A percentile compares a stretch with the other conserved stretches of the same genome.
Evolutionary conservation across 2,797 vertebrate genomes (phyloP).

Genomic region (Peromyscus nudipes): DNA sequence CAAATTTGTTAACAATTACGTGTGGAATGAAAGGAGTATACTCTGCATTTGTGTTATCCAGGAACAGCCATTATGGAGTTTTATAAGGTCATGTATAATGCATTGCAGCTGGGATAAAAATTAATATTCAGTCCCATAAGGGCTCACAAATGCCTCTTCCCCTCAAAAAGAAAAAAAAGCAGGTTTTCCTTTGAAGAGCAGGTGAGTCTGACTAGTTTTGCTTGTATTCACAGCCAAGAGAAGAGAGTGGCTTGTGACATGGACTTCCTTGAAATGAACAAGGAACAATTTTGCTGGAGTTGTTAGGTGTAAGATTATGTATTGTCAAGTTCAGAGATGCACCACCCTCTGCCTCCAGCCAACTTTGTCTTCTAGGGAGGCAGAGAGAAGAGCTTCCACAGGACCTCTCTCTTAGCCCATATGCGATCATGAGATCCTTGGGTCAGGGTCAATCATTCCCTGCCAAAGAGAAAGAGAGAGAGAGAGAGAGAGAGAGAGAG

Average conservation of each 20-base stretch:
- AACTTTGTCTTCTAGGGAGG: background rate
- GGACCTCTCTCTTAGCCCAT: background rate
- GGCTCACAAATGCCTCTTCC: constrained; percentile 77
- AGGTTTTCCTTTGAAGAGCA: constrained; percentile 67
- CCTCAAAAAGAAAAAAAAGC: background rate
- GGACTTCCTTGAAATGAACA: constrained; percentile 65
- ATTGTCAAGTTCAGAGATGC: rapidly evolving
- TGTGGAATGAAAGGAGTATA: background rate
- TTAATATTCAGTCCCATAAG: constrained; percentile 73
- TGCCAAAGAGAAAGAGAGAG: background rate
- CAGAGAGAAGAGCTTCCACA: background rate
- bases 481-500: no score
- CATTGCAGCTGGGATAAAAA: constrained; percentile 65
- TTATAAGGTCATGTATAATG: constrained; percentile 81
- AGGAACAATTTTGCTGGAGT: constrained; percentile 12
- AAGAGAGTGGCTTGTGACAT: constrained; percentile 2
- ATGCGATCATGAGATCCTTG: background rate
- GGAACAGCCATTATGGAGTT: constrained; percentile 40
- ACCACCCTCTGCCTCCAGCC: rapidly evolving
- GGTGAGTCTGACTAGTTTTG: constrained; percentile 77
- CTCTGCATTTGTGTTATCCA: constrained; percentile 64
- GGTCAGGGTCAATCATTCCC: background rate
- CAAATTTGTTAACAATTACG: background rate
- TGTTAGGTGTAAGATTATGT: background rate
- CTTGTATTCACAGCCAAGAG: constrained; percentile 63